Evolutionary conservation across 2,888 invertebrate genomes (phyloP), one percentile per base, ranked within the genome.

Genomic region (Lymantria monacha): DNA sequence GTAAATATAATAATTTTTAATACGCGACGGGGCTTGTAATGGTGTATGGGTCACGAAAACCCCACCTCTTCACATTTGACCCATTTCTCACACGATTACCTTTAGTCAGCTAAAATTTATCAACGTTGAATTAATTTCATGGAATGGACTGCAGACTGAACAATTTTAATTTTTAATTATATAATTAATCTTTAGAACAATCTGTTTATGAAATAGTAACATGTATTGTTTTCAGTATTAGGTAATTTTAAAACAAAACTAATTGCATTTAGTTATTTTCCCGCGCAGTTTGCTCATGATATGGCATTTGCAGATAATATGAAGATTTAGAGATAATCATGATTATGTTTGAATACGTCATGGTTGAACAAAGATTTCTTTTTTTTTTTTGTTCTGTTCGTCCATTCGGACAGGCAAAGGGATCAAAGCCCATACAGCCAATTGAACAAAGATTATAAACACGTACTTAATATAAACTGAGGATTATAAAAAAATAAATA

Each of bases 71-170:
- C 66, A 75, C 70, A 74, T 78, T 74, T 81, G 83, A 83, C 83
- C 83, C 68, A 78, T 80, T 80, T 81, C 65, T 66, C 72, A 71
- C 67, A 58, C 59, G 68, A 76, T 70, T 75, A 76, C 51, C 61
- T 57, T 51, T 59, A 67, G 57, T 49, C 61, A 60, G 54, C 49
- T 61, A 46, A 59, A 60, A 63, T 60, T 60, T 46, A 53, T 47
- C 45, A 44, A 38, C 42, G 9, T 42, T 42, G 36, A 49, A 42
- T 48, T 48, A 49, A 40, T 10, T 37, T 14, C 43, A 15, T 52
- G 22, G 52, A 57, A 61, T 43, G 30, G 8, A 22, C 33, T 31
- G 12, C 22, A 40, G 31, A 46, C 13, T 42, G 3, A 63, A 55
- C 46, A 59, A 66, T 66, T 63, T 66, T 59, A 59, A 63, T 55